A percentile compares a stretch with the other conserved stretches of the same genome.
Evolutionary conservation across 2,797 vertebrate genomes (phyloP).

Genomic region (Alcedo atthis): DNA sequence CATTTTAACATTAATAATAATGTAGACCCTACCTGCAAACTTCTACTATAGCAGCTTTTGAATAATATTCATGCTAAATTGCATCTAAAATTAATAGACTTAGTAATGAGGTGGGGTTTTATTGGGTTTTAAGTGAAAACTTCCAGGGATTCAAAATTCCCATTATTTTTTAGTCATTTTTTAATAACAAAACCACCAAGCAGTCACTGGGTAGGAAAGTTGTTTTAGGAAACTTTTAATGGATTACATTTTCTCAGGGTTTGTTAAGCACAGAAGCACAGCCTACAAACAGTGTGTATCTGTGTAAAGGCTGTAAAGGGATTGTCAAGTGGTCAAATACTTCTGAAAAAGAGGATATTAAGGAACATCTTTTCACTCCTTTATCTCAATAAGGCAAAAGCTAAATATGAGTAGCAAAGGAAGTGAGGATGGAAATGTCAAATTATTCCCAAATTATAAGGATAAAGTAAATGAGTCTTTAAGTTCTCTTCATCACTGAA

Average conservation of each 20-base stretch:
- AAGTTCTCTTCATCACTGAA: background rate
- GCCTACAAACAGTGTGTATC: background rate
- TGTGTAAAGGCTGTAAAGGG: background rate
- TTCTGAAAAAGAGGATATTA: background rate
- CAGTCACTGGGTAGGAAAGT: background rate
- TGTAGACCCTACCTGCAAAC: background rate
- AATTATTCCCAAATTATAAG: background rate
- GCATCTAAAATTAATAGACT: background rate
- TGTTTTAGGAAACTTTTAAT: slow-evolving; percentile 33
- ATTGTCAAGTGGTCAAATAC: background rate
- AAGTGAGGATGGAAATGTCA: background rate
- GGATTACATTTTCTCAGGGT: background rate
- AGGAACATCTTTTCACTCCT: background rate
- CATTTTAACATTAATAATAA: background rate
- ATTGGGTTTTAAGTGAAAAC: slow-evolving; percentile 5
- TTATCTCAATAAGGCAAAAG: background rate
- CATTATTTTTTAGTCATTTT: slow-evolving; percentile 53
- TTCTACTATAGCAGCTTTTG: background rate
- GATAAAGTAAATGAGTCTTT: background rate
- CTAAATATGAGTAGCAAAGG: background rate
- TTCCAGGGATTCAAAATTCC: slow-evolving; percentile 20
- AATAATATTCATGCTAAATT: slow-evolving; percentile 20
- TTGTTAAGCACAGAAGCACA: background rate
- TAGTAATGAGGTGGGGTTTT: slow-evolving; percentile 11
- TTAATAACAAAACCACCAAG: slow-evolving; percentile 28